Evolutionary conservation across 2,888 invertebrate species (phyloP).

Genomic region (Daptonema setosum): DNA sequence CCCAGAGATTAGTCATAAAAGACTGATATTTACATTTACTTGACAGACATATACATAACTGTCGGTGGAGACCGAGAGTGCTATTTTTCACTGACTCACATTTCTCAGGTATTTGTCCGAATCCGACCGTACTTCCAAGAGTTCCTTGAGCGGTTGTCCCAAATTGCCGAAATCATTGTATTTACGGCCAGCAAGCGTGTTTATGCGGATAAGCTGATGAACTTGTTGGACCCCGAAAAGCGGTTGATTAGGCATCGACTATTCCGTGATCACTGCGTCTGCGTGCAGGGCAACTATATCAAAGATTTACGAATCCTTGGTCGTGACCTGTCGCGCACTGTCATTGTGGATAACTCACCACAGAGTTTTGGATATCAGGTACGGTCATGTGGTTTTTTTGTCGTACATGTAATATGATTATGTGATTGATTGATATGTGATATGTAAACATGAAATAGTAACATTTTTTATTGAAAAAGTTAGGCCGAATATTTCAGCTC

Average conservation of each 20-base stretch:
- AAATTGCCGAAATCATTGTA: slow-evolving; percentile 68
- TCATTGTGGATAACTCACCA: slow-evolving; percentile 67
- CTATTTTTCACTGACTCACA: background rate
- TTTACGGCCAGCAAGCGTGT: slow-evolving; percentile 88
- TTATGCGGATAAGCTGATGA: slow-evolving; percentile 74
- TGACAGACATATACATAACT: too few relatives aligned
- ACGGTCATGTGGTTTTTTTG: slow-evolving; percentile 20
- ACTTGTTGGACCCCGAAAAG: slow-evolving; percentile 65
- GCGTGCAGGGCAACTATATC: slow-evolving; percentile 83
- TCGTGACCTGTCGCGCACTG: slow-evolving; percentile 63
- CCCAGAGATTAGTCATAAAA: too few relatives aligned
- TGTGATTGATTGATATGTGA: too few relatives aligned
- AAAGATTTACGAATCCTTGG: slow-evolving; percentile 81
- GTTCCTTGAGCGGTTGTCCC: slow-evolving; percentile 67
- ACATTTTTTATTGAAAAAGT: too few relatives aligned
- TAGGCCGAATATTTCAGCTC: slow-evolving; percentile 47
- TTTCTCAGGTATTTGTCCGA: slow-evolving; percentile 45
- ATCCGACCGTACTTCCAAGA: slow-evolving; percentile 73
- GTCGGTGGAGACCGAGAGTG: background rate
- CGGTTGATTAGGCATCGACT: slow-evolving; percentile 61
- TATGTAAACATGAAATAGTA: too few relatives aligned
- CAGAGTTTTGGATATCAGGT: slow-evolving; percentile 73
- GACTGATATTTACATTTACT: too few relatives aligned
- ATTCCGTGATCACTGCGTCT: slow-evolving; percentile 81
- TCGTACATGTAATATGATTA: too few relatives aligned